A percentile compares a stretch with the other conserved stretches of the same genome.
Conservation (phyloP, 1,140 invertebrate genomes). For the Euwallacea fornicatus region DNA sequence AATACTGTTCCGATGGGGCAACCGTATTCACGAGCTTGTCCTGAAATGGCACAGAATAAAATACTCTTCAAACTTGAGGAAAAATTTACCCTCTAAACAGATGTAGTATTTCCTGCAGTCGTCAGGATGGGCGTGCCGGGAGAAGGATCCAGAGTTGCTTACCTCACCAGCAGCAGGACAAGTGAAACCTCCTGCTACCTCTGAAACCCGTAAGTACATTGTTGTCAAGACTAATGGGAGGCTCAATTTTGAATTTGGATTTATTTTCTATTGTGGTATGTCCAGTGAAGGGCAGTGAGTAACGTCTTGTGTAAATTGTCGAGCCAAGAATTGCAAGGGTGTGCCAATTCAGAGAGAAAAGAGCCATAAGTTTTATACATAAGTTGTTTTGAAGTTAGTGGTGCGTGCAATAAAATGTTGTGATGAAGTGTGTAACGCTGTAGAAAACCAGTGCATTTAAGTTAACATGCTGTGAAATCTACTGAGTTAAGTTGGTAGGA, state of each 20-base stretch:
- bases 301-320: no score
- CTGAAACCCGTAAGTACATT: conserved; percentile 58
- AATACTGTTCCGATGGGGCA: conserved; percentile 95
- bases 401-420: background rate
- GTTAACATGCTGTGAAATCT: no score
- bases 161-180: conserved; percentile 83
- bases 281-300: no score
- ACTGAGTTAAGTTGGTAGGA: no score
- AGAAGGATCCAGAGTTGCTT: conserved; percentile 83
- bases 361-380: no score
- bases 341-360: no score
- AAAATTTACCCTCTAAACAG: conserved; percentile 72
- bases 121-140: conserved; percentile 90
- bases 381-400: background rate
- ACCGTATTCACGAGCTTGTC: conserved; percentile 84
- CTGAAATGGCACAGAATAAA: conserved; percentile 70
- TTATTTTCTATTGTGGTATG: no score
- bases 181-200: conserved; percentile 85
- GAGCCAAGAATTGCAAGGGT: no score
- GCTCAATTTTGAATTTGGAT: conserved; percentile 36
- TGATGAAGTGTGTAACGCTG: no score
- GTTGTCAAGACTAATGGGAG: conserved; percentile 30
- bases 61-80: conserved; percentile 3
- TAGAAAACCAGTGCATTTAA: no score
- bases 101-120: conserved; percentile 96